Conservation (phyloP, 1,140 invertebrate genomes). For the Amyelois transitella region DNA sequence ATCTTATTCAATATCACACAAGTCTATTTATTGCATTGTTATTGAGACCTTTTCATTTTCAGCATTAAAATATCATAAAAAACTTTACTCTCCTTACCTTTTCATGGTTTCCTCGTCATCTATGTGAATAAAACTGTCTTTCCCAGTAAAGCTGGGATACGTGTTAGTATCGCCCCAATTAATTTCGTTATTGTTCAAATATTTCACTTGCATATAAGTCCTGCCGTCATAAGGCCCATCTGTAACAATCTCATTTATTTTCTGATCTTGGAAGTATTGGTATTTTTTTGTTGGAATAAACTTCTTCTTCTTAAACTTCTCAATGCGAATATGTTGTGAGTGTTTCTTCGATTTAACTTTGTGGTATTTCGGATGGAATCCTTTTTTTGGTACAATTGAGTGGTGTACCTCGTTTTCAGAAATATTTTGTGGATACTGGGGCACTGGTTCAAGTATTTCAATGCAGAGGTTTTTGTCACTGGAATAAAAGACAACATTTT, state of each 20-base stretch:
- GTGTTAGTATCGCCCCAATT: constrained; percentile 68
- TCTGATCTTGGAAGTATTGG: constrained; percentile 28
- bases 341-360: constrained; percentile 47
- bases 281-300: constrained; percentile 42
- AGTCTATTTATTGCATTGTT: too few species aligned
- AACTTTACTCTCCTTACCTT: constrained; percentile 40
- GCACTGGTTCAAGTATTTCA: constrained; percentile 34
- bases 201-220: constrained; percentile 65
- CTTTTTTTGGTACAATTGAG: constrained; percentile 59
- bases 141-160: constrained; percentile 81
- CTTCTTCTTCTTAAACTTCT: constrained; percentile 51
- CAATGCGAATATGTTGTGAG: constrained; percentile 24
- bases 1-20: too few species aligned
- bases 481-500: constrained; percentile 17
- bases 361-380: constrained; percentile 49
- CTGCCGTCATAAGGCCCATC: constrained; percentile 48
- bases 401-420: constrained; percentile 45
- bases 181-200: constrained; percentile 49
- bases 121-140: constrained; percentile 84
- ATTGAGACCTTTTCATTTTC: too few species aligned
- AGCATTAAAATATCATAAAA: too few species aligned
- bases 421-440: constrained; percentile 36
- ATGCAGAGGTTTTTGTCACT: constrained; percentile 40
- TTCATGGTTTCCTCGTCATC: constrained; percentile 86
- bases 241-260: constrained; percentile 33